These are phyloP conservation scores for Choristoneura fumiferana DNA, from an alignment of 1,140 invertebrate species.

Conservation along the genomic window DNA sequence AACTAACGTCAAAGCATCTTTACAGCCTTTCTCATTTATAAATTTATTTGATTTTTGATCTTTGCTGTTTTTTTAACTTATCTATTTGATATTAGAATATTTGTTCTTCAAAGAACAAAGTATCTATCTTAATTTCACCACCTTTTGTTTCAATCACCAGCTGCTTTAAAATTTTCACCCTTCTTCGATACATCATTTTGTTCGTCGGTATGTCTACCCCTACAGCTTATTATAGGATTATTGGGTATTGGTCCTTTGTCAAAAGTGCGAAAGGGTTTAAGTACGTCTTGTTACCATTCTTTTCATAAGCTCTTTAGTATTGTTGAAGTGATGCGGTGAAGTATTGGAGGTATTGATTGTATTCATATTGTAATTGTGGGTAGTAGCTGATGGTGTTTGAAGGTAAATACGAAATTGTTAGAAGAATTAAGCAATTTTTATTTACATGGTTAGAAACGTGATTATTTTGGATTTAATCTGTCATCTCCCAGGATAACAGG, in stretches of 20 bases:
- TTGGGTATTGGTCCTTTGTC: slow-evolving; percentile 70
- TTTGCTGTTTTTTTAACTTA: too few species aligned
- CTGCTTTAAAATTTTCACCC: slow-evolving; percentile 26
- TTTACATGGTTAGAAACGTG: too few species aligned
- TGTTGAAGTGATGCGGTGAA: slow-evolving; percentile 32
- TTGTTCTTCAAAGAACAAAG: not conserved
- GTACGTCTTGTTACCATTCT: slow-evolving; percentile 47
- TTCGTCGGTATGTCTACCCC: slow-evolving; percentile 29
- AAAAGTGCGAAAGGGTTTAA: slow-evolving; percentile 63
- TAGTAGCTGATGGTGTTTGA: not conserved
- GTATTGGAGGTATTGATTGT: slow-evolving; percentile 37
- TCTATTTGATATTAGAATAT: not conserved
- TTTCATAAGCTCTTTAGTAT: slow-evolving; percentile 27
- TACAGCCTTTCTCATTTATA: too few species aligned
- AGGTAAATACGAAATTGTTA: slow-evolving; percentile 5
- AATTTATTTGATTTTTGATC: too few species aligned
- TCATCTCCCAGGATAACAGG: too few species aligned
- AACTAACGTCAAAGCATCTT: too few species aligned
- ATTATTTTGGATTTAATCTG: too few species aligned
- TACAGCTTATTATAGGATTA: slow-evolving; percentile 65
- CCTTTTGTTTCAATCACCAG: slow-evolving; percentile 8
- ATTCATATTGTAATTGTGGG: slow-evolving; percentile 15
- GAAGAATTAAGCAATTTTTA: not conserved
- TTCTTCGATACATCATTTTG: slow-evolving; percentile 37
- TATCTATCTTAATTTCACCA: not conserved